Conservation (phyloP, 1,140 invertebrate species). For the Octopus sinensis region DNA sequence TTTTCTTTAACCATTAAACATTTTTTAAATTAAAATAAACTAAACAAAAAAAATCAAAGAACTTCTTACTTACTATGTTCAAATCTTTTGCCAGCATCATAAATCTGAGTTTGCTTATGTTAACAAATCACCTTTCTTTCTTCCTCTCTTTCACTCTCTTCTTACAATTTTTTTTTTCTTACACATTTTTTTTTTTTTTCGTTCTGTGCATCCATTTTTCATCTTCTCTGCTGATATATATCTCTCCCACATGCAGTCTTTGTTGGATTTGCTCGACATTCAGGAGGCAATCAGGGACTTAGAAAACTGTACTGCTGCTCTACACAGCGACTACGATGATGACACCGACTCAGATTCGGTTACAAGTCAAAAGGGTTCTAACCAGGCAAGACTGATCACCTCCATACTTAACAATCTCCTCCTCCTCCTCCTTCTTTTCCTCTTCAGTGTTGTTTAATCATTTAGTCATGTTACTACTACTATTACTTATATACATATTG, state of each 20-base stretch:
- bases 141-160: neutral
- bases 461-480: no score
- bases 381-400: slow-evolving; percentile 13
- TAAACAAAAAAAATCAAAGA: no score
- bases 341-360: slow-evolving; percentile 14
- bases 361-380: slow-evolving; percentile 4
- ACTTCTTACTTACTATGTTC: no score
- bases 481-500: no score
- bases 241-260: slow-evolving; percentile 19
- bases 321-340: slow-evolving; percentile 39
- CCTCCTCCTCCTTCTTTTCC: neutral
- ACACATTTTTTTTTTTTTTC: neutral
- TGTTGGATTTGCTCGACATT: slow-evolving; percentile 33
- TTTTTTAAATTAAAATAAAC: no score
- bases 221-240: slow-evolving; percentile 22
- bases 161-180: neutral
- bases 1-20: no score
- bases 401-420: neutral
- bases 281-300: slow-evolving; percentile 47
- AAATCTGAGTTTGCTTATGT: no score
- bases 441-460: neutral
- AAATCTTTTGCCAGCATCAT: no score
- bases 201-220: slow-evolving; percentile 9
- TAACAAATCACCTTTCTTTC: neutral
- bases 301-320: slow-evolving; percentile 47